Percentiles rank a stretch among this genome's conserved stretches.
phyloP scores from a whole-genome alignment of 1,140 invertebrate species.

The Polypedilum vanderplanki region DNA sequence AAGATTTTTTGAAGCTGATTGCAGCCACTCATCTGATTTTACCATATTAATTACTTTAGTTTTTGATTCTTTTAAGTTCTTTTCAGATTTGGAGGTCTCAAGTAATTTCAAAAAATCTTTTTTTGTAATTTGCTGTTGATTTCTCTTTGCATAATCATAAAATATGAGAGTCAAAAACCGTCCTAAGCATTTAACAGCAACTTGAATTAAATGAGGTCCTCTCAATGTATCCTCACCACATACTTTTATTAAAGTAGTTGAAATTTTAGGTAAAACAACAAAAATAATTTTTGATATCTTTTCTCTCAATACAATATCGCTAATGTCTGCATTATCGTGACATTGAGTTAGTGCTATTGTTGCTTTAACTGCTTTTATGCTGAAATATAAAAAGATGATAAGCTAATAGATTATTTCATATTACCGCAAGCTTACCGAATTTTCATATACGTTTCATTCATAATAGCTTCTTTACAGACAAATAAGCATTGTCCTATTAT shows the following conservation, averaged over 20 bases:
- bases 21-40: constrained; percentile 36
- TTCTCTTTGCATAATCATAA: constrained; percentile 32
- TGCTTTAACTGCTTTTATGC: background rate
- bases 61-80: background rate
- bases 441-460: constrained; percentile 35
- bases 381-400: background rate
- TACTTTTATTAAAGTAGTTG: constrained; percentile 36
- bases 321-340: constrained; percentile 38
- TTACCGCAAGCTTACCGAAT: background rate
- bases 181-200: constrained; percentile 38
- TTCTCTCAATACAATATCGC: constrained; percentile 39
- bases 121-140: background rate
- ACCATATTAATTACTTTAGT: background rate
- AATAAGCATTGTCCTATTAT: constrained; percentile 37
- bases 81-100: background rate
- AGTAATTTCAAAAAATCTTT: constrained; percentile 13
- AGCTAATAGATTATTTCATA: background rate
- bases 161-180: constrained; percentile 40
- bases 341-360: constrained; percentile 39
- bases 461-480: constrained; percentile 37
- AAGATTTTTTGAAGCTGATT: constrained; percentile 36
- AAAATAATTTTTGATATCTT: constrained; percentile 40
- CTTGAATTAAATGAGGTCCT: constrained; percentile 38
- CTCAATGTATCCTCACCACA: constrained; percentile 39
- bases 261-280: constrained; percentile 40